Evolutionary conservation across 2,888 invertebrate species (phyloP), one percentile per base, ranked within the genome.

Genomic region (Carcina quercana): DNA sequence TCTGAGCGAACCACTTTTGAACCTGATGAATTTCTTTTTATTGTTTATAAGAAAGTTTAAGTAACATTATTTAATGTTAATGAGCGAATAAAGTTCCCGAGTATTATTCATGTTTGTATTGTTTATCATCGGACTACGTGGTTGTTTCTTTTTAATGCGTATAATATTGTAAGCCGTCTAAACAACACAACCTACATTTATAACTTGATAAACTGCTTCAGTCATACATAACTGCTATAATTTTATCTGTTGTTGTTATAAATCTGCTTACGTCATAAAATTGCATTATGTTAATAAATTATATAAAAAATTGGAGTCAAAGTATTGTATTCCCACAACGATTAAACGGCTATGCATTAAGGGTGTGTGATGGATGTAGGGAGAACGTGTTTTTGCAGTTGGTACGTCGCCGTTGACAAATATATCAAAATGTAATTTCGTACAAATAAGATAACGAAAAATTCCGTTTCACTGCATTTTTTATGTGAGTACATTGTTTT

Each of bases 281-380:
- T 28, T 51, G 47, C 55, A 63, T 17, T 59, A 56, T 35, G 47
- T 40, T 51, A 52, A 69, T 69, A 69, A 69, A 68, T n/a, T 65
- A 53, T 50, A 53, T 20, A 53, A 60, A 61, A 63, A 64, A 61
- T 40, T 53, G 58, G 24, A 56, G 65, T 71, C 65, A 68, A 60
- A 70, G 65, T 62, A 70, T 70, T 54, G 49, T 52, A 63, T 74
- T 80, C 79, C 74, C 80, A 80, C 79, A 78, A 57, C 67, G 75
- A 76, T 80, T 75, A 78, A 68, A 52, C 58, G 58, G 53, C 50
- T 50, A 40, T 48, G 50, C 47, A 45, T 61, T 72, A 74, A 64
- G 66, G 72, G 58, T n/a, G n/a, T n/a, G n/a, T n/a, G n/a, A n/a
- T n/a, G n/a, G n/a, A n/a, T n/a, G n/a, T n/a, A n/a, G n/a, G n/a